Base-by-base conservation (phyloP, 2,888 invertebrate genomes). In the Habroteleia sp. region DNA sequence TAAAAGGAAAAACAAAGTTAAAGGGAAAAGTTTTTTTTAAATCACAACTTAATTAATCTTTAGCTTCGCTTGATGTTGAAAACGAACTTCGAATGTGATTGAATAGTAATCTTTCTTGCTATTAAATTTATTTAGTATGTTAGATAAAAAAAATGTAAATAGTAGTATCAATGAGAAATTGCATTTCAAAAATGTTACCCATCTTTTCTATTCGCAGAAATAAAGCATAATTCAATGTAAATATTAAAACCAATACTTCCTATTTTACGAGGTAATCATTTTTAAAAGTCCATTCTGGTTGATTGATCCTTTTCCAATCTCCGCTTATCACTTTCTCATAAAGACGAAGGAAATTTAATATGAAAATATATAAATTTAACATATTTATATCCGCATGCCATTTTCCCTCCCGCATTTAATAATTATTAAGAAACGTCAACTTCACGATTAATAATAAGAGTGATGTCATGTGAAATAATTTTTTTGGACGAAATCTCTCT, bases 291-390 rank as follows among this genome's bases (percentile, higher is more conserved):
- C 52, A 33, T 63, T 52, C 33, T 13, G 11, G 2, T 37, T 63
- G 62, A 62, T 62, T 41, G 62, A 62, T 62, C 48, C 62, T 4
- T 63, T 52, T 52, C 41, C 63, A 52, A 63, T 63, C 35, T 52
- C 23, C 41, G 50, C 39, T 41, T 35, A 52, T 42, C 42, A 17
- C 31, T 63, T 63, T 42, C 35, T 25, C 42, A 63, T 52, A 33
- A 42, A 13, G 3, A 11, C n/a, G 25, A 42, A 33, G 27, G 8
- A 54, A 54, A 52, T 63, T 52, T 17, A 33, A 46, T 37, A 42
- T 33, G 29, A 31, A 20, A 44, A 65, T 41, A 42, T 25, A 35
- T 27, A 33, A 54, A 37, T 35, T 54, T 54, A 65, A 20, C 65
- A 65, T 46, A 54, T 65, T 54, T 54, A 44, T 35, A 27, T 1